Base-by-base conservation (phyloP, 2,113 vertebrate species). In the Charadrius vociferus region DNA sequence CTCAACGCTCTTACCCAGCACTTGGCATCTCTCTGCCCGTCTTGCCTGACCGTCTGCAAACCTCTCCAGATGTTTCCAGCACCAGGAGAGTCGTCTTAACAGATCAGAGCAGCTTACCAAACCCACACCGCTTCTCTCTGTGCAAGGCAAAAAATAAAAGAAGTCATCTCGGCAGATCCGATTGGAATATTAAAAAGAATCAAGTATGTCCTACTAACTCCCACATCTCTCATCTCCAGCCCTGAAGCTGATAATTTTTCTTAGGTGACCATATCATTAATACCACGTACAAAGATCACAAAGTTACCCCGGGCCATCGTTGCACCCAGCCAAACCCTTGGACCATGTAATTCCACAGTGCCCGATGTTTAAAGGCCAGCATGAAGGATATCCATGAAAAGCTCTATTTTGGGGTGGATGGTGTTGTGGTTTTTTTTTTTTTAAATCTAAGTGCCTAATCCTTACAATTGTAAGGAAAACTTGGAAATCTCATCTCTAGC, bases 21-120 rank as follows among this genome's bases (percentile, higher is more conserved):
- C 74, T 81, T 36, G 43, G 68, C 70, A 59, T 36, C 70, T 65
- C 29, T 43, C 83, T 50, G 66, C 50, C 24, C 4, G 8, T 6
- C 91, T 67, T 5, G 22, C 39, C 68, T 52, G 73, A 80, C 49
- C 18, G 0, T 26, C 83, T 70, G 21, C 59, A 73, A 95, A 81
- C 32, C 65, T 26, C 80, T 68, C 63, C 90, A 95, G 83, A 68
- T 88, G 83, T 41, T 49, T 15, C 63, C 70, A 87, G 67, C 39
- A 30, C 8, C 21, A 20, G n/a, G 6, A 65, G 37, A 70, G 82
- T 3, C 27, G 19, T 15, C 5, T 3, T 6, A 26, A 43, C 15
- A 26, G 53, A 34, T 37, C 34, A 53, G 65, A 43, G 59, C 12
- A 39, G 50, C 19, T 74, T 7, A 41, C 19, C 77, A 24, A 80